phyloP scores from a whole-genome alignment of 2,113 vertebrate genomes.

The Spea bombifrons region DNA sequence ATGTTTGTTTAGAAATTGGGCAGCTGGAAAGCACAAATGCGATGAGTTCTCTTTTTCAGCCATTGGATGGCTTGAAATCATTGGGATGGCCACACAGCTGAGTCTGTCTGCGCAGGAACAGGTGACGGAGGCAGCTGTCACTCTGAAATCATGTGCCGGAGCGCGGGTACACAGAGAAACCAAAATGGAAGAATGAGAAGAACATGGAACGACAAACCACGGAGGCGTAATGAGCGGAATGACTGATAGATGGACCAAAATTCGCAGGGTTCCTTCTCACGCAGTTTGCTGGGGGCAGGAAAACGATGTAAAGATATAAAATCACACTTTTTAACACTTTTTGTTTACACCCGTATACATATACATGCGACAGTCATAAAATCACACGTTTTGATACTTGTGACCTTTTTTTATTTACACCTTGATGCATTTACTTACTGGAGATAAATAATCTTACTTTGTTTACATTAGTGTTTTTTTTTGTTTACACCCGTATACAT shows the following conservation, averaged over 20 bases:
- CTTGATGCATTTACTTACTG: too few relatives aligned
- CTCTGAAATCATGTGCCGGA: constrained; percentile 8
- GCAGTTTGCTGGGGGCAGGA: too few relatives aligned
- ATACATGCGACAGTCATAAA: too few relatives aligned
- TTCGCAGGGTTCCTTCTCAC: too few relatives aligned
- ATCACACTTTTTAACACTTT: too few relatives aligned
- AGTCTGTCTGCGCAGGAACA: constrained; percentile 55
- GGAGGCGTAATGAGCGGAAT: background rate
- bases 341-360: too few relatives aligned
- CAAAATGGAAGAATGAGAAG: constrained; percentile 7
- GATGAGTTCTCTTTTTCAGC: constrained; percentile 50
- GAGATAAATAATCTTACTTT: too few relatives aligned
- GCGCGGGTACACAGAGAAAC: background rate
- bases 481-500: too few relatives aligned
- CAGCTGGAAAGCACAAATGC: constrained; percentile 56
- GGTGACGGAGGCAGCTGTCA: constrained; percentile 63
- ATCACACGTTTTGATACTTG: too few relatives aligned
- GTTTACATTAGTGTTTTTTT: too few relatives aligned
- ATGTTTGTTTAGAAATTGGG: constrained; percentile 31
- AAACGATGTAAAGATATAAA: too few relatives aligned
- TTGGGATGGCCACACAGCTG: constrained; percentile 56
- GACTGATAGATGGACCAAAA: background rate
- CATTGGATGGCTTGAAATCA: constrained; percentile 53
- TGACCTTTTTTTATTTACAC: too few relatives aligned
- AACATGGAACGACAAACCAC: background rate